Evolutionary conservation across 64 coral and sea anemone genomes (phyloP), one percentile per base, ranked within the genome.

Genomic region (Pocillopora verrucosa): DNA sequence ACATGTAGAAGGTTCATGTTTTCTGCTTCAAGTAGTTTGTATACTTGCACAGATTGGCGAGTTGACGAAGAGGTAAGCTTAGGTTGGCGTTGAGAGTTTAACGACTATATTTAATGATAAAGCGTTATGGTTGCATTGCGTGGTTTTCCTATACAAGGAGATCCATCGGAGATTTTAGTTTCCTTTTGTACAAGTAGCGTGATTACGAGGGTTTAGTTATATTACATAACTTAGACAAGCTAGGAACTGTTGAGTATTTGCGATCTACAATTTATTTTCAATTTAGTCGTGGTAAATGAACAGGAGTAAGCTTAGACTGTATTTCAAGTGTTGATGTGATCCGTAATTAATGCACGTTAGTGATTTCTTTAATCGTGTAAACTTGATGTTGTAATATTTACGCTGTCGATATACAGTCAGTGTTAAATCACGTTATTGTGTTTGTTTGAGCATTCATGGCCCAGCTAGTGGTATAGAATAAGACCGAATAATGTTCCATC

Each of bases 1-100:
- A 85, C 91, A 20, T 95, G 77, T 37, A 87, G 94, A 17, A 87
- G 94, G 56, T 95, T 99, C 36, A 80, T 99, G 34, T 99, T 99
- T 91, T 68, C 97, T 3, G 94, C 94, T 0, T 93, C 92, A 10
- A 95, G 92, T 86, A 95, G 97, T 76, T 80, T 99, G 57, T 94
- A 99, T 62, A 99, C 94, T 25, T 98, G 92, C 36, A 87, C 87
- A 1, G 93, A 95, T 61, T 51, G 61, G 69, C 82, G 82, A 72
- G 68, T 85, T 11, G 59, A 74, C 72, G 80, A 83, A 19, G 78
- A 72, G 78, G 89, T 73, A 83, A 74, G 59, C 41, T 0, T 5
- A 19, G 30, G 30, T 30, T 30, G 30, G 30, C 30, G 30, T 30
- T 30, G 30, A 30, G 30, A 19, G 15, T 51, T 51, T 51, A 51